These are phyloP conservation scores for Melanchra persicariae DNA, from an alignment of 2,888 invertebrate genomes.

Conservation along the genomic window DNA sequence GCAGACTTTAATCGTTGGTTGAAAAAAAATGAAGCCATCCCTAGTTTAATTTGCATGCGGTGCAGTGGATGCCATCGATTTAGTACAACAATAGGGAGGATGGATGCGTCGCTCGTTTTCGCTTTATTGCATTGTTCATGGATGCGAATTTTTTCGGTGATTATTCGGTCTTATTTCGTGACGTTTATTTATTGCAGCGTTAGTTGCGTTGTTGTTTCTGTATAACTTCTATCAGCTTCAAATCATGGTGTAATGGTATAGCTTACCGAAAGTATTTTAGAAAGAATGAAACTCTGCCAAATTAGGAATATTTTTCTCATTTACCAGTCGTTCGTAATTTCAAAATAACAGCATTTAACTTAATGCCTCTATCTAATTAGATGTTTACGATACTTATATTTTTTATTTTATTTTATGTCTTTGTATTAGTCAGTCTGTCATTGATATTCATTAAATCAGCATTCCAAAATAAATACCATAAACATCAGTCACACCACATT, in stretches of 20 bases:
- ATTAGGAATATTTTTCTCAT: too few relatives aligned
- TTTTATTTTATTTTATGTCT: too few relatives aligned
- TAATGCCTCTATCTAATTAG: too few relatives aligned
- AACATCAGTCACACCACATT: not conserved
- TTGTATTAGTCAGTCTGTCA: too few relatives aligned
- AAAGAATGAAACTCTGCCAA: too few relatives aligned
- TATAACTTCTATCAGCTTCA: not conserved
- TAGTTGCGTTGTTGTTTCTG: conserved; percentile 3
- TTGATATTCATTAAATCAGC: not conserved
- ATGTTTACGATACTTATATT: too few relatives aligned
- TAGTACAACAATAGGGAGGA: conserved; percentile 73
- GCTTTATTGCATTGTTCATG: conserved; percentile 60
- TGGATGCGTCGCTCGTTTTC: conserved; percentile 62
- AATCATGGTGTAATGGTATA: not conserved
- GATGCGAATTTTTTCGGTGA: conserved; percentile 51
- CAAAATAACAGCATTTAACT: too few relatives aligned
- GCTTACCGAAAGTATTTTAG: not conserved
- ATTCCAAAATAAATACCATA: conserved; percentile 2
- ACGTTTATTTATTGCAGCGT: conserved; percentile 34
- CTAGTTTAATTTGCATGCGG: conserved; percentile 78
- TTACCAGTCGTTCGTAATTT: too few relatives aligned
- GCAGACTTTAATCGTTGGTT: conserved; percentile 66
- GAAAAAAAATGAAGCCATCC: conserved; percentile 75
- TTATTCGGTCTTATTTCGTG: conserved; percentile 43
- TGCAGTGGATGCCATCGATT: conserved; percentile 73